Base-by-base conservation (phyloP, 2,888 invertebrate genomes). In the Ochlodes sylvanus region DNA sequence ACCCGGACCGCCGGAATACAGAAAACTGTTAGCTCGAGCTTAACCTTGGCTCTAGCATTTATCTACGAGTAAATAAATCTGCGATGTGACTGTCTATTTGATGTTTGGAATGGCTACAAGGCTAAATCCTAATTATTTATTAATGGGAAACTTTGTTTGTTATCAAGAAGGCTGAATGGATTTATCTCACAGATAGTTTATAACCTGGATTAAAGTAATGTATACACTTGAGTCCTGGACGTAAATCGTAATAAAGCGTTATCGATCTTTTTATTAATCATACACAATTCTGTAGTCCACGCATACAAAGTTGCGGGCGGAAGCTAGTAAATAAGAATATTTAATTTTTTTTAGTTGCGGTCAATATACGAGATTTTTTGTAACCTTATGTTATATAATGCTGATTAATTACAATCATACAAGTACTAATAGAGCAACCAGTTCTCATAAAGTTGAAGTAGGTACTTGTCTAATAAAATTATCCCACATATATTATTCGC, bases 11-110 rank as follows among this genome's bases (percentile, higher is more conserved):
- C 5, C 27, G 5, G 27, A 27, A 27, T 27, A 27, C 38, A 67
- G 38, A 55, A 60, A 27, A 19, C 50, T 62, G 27, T 19, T 61
- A 27, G 21, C 54, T 52, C 55, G 64, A 68, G 71, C 72, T 72
- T 72, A 72, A 70, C 71, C 71, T 75, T 72, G 73, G 17, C 38
- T 67, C 69, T 63, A 19, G 44, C 38, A 10, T 62, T n/a, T 62
- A 61, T 52, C 42, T 52, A 32, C 44, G 32, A 42, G 32, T 34
- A 61, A 67, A 63, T 55, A 63, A 63, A 67, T 61, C 44, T 54
- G 42, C 27, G n/a, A 66, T 64, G 56, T 64, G 17, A 60, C 42
- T 60, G 32, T 60, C 19, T 47, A 47, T 58, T 65, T 58, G 14
- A 21, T 58, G 17, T 60, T 60, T 44, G n/a, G 34, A 27, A 66